Base-by-base conservation (phyloP, 1,140 invertebrate genomes). In the Amyelois transitella region DNA sequence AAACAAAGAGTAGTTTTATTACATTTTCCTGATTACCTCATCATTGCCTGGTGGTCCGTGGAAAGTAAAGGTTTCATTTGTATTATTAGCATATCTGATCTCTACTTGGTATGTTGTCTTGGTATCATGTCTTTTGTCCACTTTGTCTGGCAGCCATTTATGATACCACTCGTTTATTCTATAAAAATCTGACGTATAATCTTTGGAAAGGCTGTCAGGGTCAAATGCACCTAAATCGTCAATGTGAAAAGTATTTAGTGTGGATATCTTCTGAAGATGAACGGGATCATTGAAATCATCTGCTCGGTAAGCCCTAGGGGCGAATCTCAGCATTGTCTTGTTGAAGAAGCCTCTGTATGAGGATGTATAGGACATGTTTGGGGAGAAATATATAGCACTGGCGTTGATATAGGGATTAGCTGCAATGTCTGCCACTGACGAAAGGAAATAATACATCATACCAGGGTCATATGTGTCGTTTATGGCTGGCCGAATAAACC, bases 391-490 rank as follows among this genome's bases (percentile, higher is more conserved):
- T 55, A 99, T 93, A 0, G 96, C 94, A 77, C 95, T 97, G 48
- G 96, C 95, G 88, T 99, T 99, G 53, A 99, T 94, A 62, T 94
- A 93, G 0, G 94, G 93, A 89, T 98, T 98, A 0, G 97, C 92
- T 0, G 97, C 95, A 0, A 99, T 96, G 87, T 99, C 98, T 0
- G 98, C 97, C 0, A 98, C 95, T 0, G 96, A 94, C 0, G 97
- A 98, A 17, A 99, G 88, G 74, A 98, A 98, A 74, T 98, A 98
- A 78, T 99, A 99, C 96, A 99, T 97, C 93, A 99, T 96, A 53
- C 98, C 97, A 0, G 98, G 97, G 89, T 99, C 97, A 62, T 97
- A 96, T 0, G 95, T 96, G 71, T 97, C 96, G 77, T 96, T 96
- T 17, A 96, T 96, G 12, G 95, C 95, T 0, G 96, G 96, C 43